Conservation (phyloP, 1,140 invertebrate genomes). For the Myzus persicae region DNA sequence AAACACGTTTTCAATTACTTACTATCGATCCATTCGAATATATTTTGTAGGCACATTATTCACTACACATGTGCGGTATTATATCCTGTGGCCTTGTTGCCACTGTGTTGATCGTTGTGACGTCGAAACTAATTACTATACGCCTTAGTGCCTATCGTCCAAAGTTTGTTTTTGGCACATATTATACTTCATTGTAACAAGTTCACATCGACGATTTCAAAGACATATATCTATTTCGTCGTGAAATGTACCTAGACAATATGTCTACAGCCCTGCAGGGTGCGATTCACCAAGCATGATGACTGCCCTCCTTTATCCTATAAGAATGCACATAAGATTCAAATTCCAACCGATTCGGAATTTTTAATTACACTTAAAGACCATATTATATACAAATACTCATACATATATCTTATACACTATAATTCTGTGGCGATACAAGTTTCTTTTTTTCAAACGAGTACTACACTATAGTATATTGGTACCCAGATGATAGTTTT, state of each 20-base stretch:
- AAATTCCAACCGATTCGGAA: neutral
- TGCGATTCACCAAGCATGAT: neutral
- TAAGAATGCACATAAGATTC: neutral
- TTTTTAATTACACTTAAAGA: neutral
- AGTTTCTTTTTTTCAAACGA: neutral
- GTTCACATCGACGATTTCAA: neutral
- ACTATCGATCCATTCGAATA: neutral
- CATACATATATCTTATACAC: neutral
- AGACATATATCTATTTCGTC: neutral
- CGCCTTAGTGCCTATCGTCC: neutral
- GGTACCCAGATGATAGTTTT: neutral
- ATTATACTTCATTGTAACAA: neutral
- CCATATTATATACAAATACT: no score
- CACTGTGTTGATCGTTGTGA: neutral
- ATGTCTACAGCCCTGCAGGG: neutral
- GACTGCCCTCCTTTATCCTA: neutral
- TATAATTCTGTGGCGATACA: neutral
- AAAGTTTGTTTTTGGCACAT: neutral
- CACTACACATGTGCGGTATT: neutral
- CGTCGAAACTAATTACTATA: neutral
- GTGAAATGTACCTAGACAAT: neutral
- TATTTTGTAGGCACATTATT: neutral
- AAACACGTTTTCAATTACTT: neutral
- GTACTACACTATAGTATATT: neutral
- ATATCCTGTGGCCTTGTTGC: neutral